These are phyloP conservation scores for Eubucco bourcierii DNA, from an alignment of 2,113 vertebrate genomes.

Conservation along the genomic window DNA sequence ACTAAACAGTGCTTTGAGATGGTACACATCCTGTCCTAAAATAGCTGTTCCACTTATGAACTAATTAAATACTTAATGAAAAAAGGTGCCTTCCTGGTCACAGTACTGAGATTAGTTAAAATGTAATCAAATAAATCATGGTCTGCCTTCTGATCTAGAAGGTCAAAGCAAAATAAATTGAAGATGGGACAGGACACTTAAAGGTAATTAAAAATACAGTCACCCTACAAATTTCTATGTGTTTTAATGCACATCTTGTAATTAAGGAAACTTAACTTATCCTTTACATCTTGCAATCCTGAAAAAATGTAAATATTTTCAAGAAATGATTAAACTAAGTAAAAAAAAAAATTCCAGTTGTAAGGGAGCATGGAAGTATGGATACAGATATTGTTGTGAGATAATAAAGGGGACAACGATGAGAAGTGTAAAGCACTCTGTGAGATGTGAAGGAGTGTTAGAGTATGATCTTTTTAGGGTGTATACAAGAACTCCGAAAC, in stretches of 20 bases:
- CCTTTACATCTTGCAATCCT: neutral
- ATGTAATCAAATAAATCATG: neutral
- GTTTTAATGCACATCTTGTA: neutral
- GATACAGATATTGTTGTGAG: neutral
- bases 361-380: neutral
- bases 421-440: neutral
- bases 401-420: neutral
- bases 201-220: neutral
- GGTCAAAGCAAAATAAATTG: neutral
- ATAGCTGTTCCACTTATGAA: neutral
- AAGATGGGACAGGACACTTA: accelerated
- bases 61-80: neutral
- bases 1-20: neutral
- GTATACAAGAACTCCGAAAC: accelerated
- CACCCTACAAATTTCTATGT: neutral
- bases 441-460: neutral
- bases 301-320: neutral
- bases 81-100: neutral
- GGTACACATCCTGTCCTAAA: neutral
- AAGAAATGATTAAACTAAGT: neutral
- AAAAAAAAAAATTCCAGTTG: neutral
- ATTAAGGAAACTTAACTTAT: neutral
- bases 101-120: neutral
- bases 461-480: neutral
- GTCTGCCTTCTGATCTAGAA: neutral